phyloP scores from a whole-genome alignment of 2,888 invertebrate species.

The Ramazzottius varieornatus region DNA sequence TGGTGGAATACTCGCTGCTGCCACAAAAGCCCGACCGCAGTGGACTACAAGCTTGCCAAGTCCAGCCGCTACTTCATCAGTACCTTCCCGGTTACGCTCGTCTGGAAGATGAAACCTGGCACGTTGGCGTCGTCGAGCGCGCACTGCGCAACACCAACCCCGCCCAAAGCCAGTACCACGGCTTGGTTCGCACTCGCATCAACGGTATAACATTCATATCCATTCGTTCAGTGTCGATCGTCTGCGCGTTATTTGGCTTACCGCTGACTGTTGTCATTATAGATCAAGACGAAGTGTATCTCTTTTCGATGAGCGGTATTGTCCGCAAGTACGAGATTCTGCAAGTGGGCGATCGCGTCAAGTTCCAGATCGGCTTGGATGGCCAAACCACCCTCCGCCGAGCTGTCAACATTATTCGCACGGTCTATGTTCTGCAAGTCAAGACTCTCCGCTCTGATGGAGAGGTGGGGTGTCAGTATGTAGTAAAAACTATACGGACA shows the following conservation, averaged over 20 bases:
- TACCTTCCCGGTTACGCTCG: neutral
- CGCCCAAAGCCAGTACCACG: slow-evolving; percentile 3
- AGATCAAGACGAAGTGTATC: neutral
- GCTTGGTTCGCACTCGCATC: neutral
- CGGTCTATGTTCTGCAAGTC: slow-evolving; percentile 1
- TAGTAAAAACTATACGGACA: no score
- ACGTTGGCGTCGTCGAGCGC: neutral
- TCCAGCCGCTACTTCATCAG: neutral
- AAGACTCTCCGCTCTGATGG: neutral
- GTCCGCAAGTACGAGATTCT: neutral
- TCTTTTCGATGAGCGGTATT: slow-evolving; percentile 1
- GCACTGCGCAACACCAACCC: slow-evolving; percentile 3
- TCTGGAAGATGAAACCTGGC: neutral
- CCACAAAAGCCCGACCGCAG: slow-evolving; percentile 3
- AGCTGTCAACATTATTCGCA: neutral
- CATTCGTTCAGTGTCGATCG: neutral
- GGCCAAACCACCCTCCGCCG: neutral
- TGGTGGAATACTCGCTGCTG: neutral
- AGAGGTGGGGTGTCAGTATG: no score
- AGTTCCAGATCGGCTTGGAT: neutral
- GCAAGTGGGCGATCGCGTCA: neutral
- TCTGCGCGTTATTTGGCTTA: neutral
- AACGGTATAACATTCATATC: neutral
- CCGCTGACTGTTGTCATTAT: neutral
- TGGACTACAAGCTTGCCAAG: neutral